Evolutionary conservation across 92 coral and sea anemone species (phyloP).

Genomic region (Zoanthus solanderi): DNA sequence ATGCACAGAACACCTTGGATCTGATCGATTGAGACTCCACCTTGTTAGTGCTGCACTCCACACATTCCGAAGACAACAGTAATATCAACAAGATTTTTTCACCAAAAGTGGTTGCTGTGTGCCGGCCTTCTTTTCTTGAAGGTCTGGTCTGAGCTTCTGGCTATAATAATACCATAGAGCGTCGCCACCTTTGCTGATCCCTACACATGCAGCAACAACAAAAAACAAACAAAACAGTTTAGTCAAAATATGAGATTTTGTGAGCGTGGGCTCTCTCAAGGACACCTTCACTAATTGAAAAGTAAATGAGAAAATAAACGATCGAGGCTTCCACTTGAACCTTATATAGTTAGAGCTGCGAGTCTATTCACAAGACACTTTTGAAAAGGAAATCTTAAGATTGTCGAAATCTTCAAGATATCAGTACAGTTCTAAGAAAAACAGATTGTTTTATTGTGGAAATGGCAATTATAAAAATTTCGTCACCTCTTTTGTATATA

Average conservation of each 20-base stretch:
- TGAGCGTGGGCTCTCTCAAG: too few species aligned
- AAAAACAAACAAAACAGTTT: not conserved
- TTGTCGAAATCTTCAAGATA: too few species aligned
- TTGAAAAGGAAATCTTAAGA: too few species aligned
- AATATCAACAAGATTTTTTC: not conserved
- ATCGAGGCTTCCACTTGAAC: too few species aligned
- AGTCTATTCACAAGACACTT: too few species aligned
- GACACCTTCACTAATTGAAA: too few species aligned
- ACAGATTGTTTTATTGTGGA: too few species aligned
- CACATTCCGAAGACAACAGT: not conserved
- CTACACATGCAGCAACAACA: slow-evolving; percentile 19
- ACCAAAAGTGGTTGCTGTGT: not conserved
- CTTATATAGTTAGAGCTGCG: too few species aligned
- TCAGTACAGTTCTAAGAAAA: too few species aligned
- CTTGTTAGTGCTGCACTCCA: not conserved
- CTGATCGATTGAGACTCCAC: not conserved
- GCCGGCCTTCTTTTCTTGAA: slow-evolving; percentile 45
- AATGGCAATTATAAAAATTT: too few species aligned
- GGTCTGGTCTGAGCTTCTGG: slow-evolving; percentile 74
- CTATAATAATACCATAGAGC: slow-evolving; percentile 88
- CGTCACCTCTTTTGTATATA: too few species aligned
- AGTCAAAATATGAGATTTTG: not conserved
- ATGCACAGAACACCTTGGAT: not conserved
- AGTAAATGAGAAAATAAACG: too few species aligned
- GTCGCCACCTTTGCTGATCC: slow-evolving; percentile 92